Conservation (phyloP, 2,888 invertebrate genomes). For the Branchellion lobata region DNA sequence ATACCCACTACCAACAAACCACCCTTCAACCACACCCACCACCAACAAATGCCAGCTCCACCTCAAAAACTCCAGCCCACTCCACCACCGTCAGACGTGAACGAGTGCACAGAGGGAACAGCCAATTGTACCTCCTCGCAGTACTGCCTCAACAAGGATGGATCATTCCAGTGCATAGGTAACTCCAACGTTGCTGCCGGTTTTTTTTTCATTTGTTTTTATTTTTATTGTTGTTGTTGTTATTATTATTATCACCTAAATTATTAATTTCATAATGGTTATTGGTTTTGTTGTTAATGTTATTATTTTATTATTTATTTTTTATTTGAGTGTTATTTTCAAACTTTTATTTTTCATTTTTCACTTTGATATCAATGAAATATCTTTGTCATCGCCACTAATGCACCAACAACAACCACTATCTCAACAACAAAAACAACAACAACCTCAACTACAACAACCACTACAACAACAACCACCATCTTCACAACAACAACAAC, state of each 20-base stretch:
- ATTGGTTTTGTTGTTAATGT: too few relatives aligned
- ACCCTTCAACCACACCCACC: too few relatives aligned
- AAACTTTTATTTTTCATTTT: not conserved
- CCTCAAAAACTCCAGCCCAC: too few relatives aligned
- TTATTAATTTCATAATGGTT: too few relatives aligned
- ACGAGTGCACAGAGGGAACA: conserved; percentile 19
- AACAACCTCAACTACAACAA: not conserved
- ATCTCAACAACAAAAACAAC: not conserved
- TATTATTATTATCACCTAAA: too few relatives aligned
- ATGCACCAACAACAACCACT: not conserved
- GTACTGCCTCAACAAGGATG: conserved; percentile 20
- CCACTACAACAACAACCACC: not conserved
- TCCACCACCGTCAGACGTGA: not conserved
- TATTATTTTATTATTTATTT: too few relatives aligned
- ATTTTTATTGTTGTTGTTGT: too few relatives aligned
- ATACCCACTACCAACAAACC: too few relatives aligned
- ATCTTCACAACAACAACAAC: not conserved
- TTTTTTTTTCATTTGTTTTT: not conserved
- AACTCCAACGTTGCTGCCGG: not conserved
- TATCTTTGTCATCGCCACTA: not conserved
- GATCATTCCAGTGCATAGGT: conserved; percentile 22
- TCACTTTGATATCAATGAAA: not conserved
- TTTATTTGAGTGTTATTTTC: too few relatives aligned
- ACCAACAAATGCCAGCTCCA: too few relatives aligned
- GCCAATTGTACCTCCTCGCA: not conserved